Base-by-base conservation (phyloP, 2,888 invertebrate species). In the Patella ulyssiponensis region DNA sequence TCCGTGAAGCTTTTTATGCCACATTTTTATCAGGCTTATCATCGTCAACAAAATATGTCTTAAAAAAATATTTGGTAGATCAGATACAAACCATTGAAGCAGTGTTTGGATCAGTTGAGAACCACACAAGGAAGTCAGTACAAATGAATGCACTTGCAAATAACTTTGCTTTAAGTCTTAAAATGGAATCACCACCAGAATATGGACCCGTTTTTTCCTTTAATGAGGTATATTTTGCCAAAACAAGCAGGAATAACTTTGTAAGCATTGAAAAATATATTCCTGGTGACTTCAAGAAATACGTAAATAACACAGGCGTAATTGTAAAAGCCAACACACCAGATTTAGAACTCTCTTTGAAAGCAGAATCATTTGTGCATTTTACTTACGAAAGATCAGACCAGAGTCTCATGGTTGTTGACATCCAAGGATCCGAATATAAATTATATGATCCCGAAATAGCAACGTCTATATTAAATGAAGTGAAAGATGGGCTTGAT, bases 141-240 rank as follows among this genome's bases (percentile, higher is more conserved):
- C 58, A 58, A n/a, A 58, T 58, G 58, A 58, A 58, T 58, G 15
- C 58, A 15, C n/a, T 58, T 15, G 58, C 58, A n/a, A n/a, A 15
- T 58, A 58, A 58, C n/a, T 58, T 58, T 58, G 58, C 58, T n/a
- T n/a, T n/a, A n/a, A 58, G 58, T 58, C n/a, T 58, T 15, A 58
- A 58, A 58, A n/a, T 58, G 3, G 58, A 58, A n/a, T 58, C 58
- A 58, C 58, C 58, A 11, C 58, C 58, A 58, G 58, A 58, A 58
- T 58, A 58, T 58, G 58, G 4, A n/a, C 58, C 58, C 58, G 15
- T 15, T 58, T 58, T 58, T n/a, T n/a, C 58, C 15, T 58, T n/a
- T 58, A 58, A 58, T n/a, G 17, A 15, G 17, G 58, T 58, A 58
- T 58, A n/a, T 58, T 58, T 58, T 58, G 58, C 17, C 3, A 58